Evolutionary conservation across 2,797 vertebrate genomes (phyloP).

Genomic region (Arnoldichthys spilopterus): DNA sequence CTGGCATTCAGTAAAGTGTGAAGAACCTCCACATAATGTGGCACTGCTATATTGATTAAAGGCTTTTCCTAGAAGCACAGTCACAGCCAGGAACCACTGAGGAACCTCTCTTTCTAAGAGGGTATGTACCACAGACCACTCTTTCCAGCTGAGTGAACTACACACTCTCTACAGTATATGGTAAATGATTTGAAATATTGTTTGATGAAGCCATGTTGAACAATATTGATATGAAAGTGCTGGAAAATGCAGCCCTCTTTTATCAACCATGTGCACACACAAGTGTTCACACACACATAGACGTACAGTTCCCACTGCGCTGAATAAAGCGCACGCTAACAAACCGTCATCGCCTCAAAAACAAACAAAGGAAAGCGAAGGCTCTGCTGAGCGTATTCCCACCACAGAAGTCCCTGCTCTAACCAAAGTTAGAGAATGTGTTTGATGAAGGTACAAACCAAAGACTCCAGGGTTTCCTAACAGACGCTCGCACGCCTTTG

Average conservation of each 20-base stretch:
- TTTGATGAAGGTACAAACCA: slow-evolving; percentile 53
- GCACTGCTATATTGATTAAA: neutral
- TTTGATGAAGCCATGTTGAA: slow-evolving; percentile 15
- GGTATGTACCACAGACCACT: neutral
- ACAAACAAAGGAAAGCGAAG: slow-evolving; percentile 40
- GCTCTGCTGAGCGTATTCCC: slow-evolving; percentile 33
- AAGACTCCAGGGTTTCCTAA: slow-evolving; percentile 32
- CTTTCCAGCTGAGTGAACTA: neutral
- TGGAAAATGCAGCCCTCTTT: neutral
- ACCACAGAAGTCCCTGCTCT: slow-evolving; percentile 34
- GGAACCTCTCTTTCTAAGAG: neutral
- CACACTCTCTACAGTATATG: neutral
- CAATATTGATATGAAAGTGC: slow-evolving; percentile 40
- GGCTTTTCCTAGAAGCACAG: neutral
- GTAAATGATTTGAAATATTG: slow-evolving; percentile 8
- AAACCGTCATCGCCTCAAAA: slow-evolving; percentile 41
- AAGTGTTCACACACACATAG: neutral
- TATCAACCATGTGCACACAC: slow-evolving; percentile 4
- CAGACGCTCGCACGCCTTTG: slow-evolving; percentile 39
- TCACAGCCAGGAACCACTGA: neutral
- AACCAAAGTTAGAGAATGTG: slow-evolving; percentile 25
- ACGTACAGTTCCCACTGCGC: neutral
- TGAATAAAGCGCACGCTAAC: slow-evolving; percentile 31
- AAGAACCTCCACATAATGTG: neutral
- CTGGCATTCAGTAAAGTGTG: too few relatives aligned